These are phyloP conservation scores for Caenorhabditis drosophilae DNA, from an alignment of 2,888 invertebrate species.

Conservation along the genomic window DNA sequence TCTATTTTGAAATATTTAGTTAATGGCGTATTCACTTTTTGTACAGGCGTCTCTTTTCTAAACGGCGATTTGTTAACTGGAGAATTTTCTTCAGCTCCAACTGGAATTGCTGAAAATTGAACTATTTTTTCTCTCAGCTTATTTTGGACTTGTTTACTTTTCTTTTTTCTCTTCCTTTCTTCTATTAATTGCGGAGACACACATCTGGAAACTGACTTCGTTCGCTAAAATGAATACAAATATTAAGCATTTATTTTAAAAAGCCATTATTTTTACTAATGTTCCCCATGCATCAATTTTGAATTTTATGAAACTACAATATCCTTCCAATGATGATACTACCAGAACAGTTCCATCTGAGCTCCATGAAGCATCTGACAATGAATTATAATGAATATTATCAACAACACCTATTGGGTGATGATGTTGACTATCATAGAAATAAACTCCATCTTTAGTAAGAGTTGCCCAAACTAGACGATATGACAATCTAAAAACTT, in stretches of 20 bases:
- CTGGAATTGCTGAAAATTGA: neutral
- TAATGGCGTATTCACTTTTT: conserved; percentile 14
- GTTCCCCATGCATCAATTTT: conserved; percentile 61
- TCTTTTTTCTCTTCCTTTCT: conserved; percentile 32
- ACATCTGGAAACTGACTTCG: conserved; percentile 14
- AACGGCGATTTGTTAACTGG: neutral
- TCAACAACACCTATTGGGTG: conserved; percentile 81
- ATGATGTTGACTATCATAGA: conserved; percentile 86
- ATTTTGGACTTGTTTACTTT: neutral
- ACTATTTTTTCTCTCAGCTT: neutral
- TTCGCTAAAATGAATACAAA: neutral
- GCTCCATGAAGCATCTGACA: conserved; percentile 88
- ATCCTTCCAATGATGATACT: conserved; percentile 87
- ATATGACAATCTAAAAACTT: conserved; percentile 75
- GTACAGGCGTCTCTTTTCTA: conserved; percentile 7
- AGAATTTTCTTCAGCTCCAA: neutral
- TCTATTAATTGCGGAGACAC: conserved; percentile 26
- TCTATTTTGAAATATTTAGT: conserved; percentile 25
- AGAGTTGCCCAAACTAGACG: conserved; percentile 89
- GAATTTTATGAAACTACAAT: conserved; percentile 84
- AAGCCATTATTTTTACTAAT: neutral
- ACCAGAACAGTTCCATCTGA: conserved; percentile 80
- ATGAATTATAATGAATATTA: conserved; percentile 85
- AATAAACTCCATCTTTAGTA: conserved; percentile 80
- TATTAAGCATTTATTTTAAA: neutral